Percentiles rank a stretch among this genome's conserved stretches.
phyloP scores from a whole-genome alignment of 2,888 invertebrate genomes.

The Germaria angustata region DNA sequence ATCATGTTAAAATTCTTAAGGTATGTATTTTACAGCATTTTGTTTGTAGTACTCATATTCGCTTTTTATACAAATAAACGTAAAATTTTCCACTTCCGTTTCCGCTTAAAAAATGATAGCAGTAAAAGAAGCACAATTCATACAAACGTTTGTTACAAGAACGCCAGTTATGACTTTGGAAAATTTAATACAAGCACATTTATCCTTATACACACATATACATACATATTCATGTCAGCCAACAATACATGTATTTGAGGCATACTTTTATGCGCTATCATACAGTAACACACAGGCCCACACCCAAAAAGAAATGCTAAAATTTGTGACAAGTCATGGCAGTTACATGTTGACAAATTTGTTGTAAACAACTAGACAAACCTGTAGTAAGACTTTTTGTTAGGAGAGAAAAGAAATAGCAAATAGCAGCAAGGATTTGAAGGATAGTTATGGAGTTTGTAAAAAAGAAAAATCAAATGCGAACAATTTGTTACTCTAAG shows the following conservation, averaged over 20 bases:
- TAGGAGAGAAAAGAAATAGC: not conserved
- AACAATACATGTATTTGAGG: constrained; percentile 32
- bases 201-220: not conserved
- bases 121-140: constrained; percentile 2
- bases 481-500: constrained; percentile 37
- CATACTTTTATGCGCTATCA: constrained; percentile 10
- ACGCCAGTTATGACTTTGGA: constrained; percentile 22
- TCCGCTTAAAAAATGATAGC: constrained; percentile 46
- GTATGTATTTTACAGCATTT: constrained; percentile 28
- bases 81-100: constrained; percentile 56
- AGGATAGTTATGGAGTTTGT: not conserved
- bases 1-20: constrained; percentile 2
- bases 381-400: constrained; percentile 25
- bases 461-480: not conserved
- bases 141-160: not conserved
- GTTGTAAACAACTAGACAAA: constrained; percentile 54
- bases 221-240: not conserved
- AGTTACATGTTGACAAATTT: constrained; percentile 63
- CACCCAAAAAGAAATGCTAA: constrained; percentile 21
- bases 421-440: not conserved
- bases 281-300: not conserved
- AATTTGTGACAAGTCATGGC: constrained; percentile 53
- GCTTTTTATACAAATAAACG: constrained; percentile 48
- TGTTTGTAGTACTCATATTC: not conserved
- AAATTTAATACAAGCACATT: constrained; percentile 9